Conservation (phyloP, 2,113 vertebrate genomes). For the Egretta garzetta region DNA sequence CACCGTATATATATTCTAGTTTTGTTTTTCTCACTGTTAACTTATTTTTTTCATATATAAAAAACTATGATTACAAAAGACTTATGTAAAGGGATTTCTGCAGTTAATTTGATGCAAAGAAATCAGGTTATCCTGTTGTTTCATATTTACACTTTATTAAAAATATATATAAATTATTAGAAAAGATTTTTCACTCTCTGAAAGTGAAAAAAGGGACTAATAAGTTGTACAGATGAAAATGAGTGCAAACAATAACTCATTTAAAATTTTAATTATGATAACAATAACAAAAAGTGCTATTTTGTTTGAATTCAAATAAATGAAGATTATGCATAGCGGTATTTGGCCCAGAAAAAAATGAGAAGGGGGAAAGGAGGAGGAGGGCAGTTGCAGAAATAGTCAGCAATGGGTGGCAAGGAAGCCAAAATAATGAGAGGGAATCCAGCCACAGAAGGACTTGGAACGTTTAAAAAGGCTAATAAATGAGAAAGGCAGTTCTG, state of each 20-base stretch:
- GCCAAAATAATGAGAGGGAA: slow-evolving; percentile 21
- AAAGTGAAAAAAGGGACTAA: not conserved
- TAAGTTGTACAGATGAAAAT: not conserved
- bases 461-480: slow-evolving; percentile 54
- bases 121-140: not conserved
- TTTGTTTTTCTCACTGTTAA: not conserved
- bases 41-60: not conserved
- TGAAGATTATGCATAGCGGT: slow-evolving; percentile 15
- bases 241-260: slow-evolving; percentile 4
- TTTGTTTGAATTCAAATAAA: slow-evolving; percentile 50
- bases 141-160: not conserved
- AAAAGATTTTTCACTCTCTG: not conserved
- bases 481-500: slow-evolving; percentile 60
- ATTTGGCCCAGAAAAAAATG: not conserved
- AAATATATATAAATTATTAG: not conserved
- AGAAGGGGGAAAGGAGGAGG: not conserved
- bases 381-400: not conserved
- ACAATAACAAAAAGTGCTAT: not conserved
- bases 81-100: not conserved
- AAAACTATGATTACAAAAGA: not conserved
- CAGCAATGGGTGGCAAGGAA: not conserved
- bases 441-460: not conserved
- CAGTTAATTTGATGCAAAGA: not conserved
- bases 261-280: slow-evolving; percentile 55
- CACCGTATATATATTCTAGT: fast-evolving